Evolutionary conservation across 2,113 vertebrate genomes (phyloP).

Genomic region (Phalacrocorax pelagicus): DNA sequence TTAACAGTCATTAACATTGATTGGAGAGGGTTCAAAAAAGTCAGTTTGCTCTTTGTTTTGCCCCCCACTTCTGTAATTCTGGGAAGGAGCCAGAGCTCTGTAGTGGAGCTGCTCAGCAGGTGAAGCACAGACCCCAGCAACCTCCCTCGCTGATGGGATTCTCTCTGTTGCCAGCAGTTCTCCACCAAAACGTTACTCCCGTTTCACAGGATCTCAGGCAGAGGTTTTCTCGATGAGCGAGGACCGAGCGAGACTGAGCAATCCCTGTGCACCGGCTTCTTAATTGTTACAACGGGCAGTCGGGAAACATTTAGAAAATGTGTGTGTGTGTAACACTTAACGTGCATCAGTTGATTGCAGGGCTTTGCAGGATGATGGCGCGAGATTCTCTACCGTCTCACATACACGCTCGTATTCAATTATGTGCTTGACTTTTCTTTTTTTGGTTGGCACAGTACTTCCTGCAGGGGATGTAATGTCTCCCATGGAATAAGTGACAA

Average conservation of each 20-base stretch:
- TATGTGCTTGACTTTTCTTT: not conserved
- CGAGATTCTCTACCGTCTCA: not conserved
- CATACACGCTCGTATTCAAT: not conserved
- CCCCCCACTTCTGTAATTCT: not conserved
- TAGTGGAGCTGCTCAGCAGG: not conserved
- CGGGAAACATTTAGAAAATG: not conserved
- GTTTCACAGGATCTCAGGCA: rapidly evolving
- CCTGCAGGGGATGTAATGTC: not conserved
- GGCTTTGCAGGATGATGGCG: not conserved
- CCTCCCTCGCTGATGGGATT: not conserved
- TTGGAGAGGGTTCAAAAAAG: not conserved
- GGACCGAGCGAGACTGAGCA: not conserved
- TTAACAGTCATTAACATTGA: not conserved
- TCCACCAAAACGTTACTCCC: not conserved
- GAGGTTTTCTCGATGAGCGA: not conserved
- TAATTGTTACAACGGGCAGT: rapidly evolving
- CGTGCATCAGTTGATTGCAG: not conserved
- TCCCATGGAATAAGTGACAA: not conserved
- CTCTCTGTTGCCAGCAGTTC: not conserved
- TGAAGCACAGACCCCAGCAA: not conserved
- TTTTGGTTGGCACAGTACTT: not conserved
- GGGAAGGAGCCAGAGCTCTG: not conserved
- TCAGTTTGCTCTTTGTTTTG: not conserved
- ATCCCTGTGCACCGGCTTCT: not conserved
- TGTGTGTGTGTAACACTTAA: no score